Evolutionary conservation across 2,113 vertebrate species (phyloP).

Genomic region (Oreocharis arfaki): DNA sequence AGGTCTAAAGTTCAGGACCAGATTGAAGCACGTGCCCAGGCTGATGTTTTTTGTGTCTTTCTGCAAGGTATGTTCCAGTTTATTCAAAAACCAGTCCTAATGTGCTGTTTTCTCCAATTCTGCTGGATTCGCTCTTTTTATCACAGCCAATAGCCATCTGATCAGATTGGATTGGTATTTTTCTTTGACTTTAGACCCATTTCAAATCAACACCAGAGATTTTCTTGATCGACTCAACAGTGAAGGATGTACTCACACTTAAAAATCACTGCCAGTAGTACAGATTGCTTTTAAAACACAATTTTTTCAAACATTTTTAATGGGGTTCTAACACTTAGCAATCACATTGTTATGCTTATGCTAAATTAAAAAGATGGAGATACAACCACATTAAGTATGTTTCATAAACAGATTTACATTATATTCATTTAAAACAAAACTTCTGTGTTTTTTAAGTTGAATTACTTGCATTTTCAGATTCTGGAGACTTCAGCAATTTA

Average conservation of each 20-base stretch:
- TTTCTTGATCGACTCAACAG: not conserved
- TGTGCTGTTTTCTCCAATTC: not conserved
- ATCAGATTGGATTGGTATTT: not conserved
- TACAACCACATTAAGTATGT: not conserved
- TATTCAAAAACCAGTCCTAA: not conserved
- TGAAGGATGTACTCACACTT: not conserved
- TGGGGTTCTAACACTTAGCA: not conserved
- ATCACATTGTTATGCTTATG: not conserved
- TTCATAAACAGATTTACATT: not conserved
- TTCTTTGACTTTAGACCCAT: not conserved
- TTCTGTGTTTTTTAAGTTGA: fast-evolving
- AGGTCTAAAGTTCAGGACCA: not conserved
- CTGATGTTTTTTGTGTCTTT: not conserved
- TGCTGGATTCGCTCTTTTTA: not conserved
- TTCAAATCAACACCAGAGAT: not conserved
- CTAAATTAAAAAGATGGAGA: not conserved
- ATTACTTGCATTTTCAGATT: not conserved
- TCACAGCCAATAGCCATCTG: not conserved
- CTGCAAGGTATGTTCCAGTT: not conserved
- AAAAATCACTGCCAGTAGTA: not conserved
- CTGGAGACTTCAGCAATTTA: not conserved
- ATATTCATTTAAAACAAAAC: not conserved
- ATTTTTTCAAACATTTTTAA: not conserved
- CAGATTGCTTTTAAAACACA: not conserved
- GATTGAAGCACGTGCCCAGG: fast-evolving